Evolutionary conservation across 1,140 invertebrate species (phyloP).

Genomic region (Chionoecetes opilio): DNA sequence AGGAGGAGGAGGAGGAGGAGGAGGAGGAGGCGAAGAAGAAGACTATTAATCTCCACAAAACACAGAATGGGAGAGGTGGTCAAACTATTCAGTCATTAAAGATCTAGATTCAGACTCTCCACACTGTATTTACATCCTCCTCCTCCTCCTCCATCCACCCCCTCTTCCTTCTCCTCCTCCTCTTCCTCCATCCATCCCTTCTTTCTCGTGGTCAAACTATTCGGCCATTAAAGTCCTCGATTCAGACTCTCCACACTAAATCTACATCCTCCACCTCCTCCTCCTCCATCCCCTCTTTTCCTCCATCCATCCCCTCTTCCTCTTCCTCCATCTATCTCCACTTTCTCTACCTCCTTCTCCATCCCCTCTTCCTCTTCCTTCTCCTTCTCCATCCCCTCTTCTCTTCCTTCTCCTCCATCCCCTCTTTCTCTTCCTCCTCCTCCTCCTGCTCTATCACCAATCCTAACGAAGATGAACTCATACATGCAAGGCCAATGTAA

Average conservation of each 20-base stretch:
- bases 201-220: too few species aligned
- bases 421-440: background rate
- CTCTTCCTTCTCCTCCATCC: background rate
- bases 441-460: background rate
- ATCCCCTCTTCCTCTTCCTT: background rate
- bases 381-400: background rate
- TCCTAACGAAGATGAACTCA: too few species aligned
- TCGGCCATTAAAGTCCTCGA: background rate
- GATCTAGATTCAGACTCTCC: background rate
- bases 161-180: too few species aligned
- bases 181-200: too few species aligned
- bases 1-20: constrained; percentile 3
- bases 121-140: too few species aligned
- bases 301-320: background rate
- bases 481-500: too few species aligned
- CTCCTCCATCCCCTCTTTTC: background rate
- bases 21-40: too few species aligned
- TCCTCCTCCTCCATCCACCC: too few species aligned
- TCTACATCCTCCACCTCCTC: too few species aligned
- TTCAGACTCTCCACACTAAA: background rate
- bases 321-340: background rate
- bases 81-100: background rate
- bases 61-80: too few species aligned
- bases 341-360: background rate
- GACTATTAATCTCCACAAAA: too few species aligned